Conservation (phyloP, 2,888 invertebrate genomes). For the Mesoligia furuncula region DNA sequence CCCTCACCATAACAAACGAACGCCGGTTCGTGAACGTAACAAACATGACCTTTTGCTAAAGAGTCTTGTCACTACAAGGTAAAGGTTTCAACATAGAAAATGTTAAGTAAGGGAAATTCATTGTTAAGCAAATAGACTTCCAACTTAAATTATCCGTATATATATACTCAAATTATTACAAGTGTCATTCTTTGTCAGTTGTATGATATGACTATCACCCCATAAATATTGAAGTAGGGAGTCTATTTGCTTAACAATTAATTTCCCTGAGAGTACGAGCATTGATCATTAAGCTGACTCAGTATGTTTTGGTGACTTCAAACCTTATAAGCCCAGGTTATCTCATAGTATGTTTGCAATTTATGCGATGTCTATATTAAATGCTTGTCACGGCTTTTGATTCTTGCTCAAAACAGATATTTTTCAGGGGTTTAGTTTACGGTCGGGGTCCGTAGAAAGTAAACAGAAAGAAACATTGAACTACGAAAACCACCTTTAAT, state of each 20-base stretch:
- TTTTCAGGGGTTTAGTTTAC: not conserved
- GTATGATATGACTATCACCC: not conserved
- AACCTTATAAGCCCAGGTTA: not conserved
- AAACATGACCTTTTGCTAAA: constrained; percentile 14
- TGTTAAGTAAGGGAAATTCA: not conserved
- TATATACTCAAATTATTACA: not conserved
- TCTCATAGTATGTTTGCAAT: not conserved
- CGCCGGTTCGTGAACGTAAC: not conserved
- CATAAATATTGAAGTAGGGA: no score
- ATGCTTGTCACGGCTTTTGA: not conserved
- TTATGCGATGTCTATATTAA: not conserved
- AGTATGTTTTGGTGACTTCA: not conserved
- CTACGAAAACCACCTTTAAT: not conserved
- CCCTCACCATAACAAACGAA: constrained; percentile 12
- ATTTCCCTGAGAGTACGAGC: not conserved
- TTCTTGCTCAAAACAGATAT: not conserved
- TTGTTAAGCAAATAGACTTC: not conserved
- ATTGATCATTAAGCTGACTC: not conserved
- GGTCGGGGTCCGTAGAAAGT: no score
- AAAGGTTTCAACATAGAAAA: not conserved
- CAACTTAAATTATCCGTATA: not conserved
- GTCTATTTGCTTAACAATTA: not conserved
- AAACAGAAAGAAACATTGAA: no score
- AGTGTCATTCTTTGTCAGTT: not conserved
- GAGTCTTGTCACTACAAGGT: not conserved